These are phyloP conservation scores for Tichodroma muraria DNA, from an alignment of 2,113 vertebrate genomes.

Conservation along the genomic window DNA sequence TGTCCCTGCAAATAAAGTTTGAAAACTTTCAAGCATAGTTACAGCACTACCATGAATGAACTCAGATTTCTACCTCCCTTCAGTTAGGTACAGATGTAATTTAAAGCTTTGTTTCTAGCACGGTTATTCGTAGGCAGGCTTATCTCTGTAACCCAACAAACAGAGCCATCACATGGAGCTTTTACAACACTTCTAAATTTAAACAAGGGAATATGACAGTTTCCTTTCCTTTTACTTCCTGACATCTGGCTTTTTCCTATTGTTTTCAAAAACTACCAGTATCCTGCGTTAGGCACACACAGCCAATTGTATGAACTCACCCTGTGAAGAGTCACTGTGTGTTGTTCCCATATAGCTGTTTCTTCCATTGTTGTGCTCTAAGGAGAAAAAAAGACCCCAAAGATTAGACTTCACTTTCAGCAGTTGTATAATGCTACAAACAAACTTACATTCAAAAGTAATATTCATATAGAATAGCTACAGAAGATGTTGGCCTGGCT, in stretches of 20 bases:
- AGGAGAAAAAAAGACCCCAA: neutral
- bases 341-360: constrained; percentile 99
- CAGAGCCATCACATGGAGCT: neutral
- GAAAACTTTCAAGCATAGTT: neutral
- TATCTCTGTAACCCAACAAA: neutral
- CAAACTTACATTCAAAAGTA: neutral
- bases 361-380: constrained; percentile 99
- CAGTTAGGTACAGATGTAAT: neutral
- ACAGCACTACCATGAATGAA: neutral
- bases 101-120: neutral
- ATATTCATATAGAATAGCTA: neutral
- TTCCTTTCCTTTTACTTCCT: constrained; percentile 83
- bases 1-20: neutral
- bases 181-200: constrained; percentile 65
- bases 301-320: constrained; percentile 73
- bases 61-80: neutral
- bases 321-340: constrained; percentile 99
- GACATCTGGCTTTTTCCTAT: constrained; percentile 87
- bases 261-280: constrained; percentile 73
- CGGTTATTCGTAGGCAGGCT: neutral
- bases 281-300: constrained; percentile 76
- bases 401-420: constrained; percentile 1
- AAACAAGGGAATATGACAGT: constrained; percentile 71
- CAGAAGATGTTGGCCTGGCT: neutral
- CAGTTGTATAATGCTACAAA: neutral